These are phyloP conservation scores for Notolabrus celidotus DNA, from an alignment of 2,797 vertebrate species.

Conservation along the genomic window DNA sequence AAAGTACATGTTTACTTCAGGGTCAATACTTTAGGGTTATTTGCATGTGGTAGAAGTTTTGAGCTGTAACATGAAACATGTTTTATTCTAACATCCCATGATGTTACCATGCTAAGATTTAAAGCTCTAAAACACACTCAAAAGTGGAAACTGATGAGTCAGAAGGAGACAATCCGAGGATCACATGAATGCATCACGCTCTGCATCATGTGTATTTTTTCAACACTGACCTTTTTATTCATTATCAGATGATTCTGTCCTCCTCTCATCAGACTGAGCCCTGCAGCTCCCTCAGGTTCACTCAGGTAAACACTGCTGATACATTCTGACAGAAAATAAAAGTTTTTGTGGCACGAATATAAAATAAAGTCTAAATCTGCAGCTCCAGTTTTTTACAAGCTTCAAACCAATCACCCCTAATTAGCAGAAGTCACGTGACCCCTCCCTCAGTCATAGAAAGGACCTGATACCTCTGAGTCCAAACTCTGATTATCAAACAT, in stretches of 20 bases:
- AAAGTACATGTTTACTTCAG: no score
- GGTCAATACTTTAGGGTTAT: no score
- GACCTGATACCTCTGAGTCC: neutral
- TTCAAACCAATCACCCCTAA: slow-evolving; percentile 66
- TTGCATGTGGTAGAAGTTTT: no score
- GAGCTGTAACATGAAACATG: no score
- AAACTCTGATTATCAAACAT: neutral
- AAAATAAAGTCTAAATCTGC: neutral
- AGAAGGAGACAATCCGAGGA: neutral
- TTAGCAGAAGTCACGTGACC: slow-evolving; percentile 58
- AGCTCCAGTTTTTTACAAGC: slow-evolving; percentile 13
- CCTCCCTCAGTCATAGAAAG: neutral
- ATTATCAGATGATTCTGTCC: slow-evolving; percentile 15
- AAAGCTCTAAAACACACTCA: no score
- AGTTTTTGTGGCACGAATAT: neutral
- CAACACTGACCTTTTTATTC: slow-evolving; percentile 56
- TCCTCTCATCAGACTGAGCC: slow-evolving; percentile 3
- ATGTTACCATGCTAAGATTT: no score
- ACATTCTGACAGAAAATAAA: neutral
- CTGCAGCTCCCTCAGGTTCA: neutral
- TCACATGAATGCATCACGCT: neutral
- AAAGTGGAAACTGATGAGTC: neutral
- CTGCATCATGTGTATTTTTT: slow-evolving; percentile 44
- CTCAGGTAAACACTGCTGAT: neutral
- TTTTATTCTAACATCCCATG: no score